Evolutionary conservation across 2,888 invertebrate species (phyloP), one percentile per base, ranked within the genome.

Genomic region (Gortyna flavago): DNA sequence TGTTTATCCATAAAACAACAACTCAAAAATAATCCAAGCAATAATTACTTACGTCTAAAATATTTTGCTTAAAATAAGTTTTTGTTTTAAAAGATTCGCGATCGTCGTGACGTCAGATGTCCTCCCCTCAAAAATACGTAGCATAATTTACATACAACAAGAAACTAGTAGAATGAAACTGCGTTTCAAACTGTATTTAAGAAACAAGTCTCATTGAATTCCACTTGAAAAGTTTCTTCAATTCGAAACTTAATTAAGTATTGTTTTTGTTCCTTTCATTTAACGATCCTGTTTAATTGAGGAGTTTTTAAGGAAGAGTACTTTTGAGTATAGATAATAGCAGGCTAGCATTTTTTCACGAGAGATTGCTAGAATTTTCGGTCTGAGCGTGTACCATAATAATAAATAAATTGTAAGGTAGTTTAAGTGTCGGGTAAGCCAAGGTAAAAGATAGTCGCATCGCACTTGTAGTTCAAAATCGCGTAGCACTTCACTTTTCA

Each of bases 261-360:
- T 92, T 93, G 93, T 93, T 95, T 92, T 93, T 95, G 93, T 93
- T 93, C 91, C 91, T 92, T 93, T 91, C 90, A 92, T 91, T 93
- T 90, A 91, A 92, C 93, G 93, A 93, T 93, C 88, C 85, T 84
- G 83, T 93, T 94, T 92, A 94, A 95, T 94, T 93, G 94, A 92
- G 90, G 93, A 93, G 91, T 94, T 93, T 93, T 91, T 90, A 92
- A 92, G 90, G 88, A 86, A 86, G 79, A 81, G 80, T 86, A 86
- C 81, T 18, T 59, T 25, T 38, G 71, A 54, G 84, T 85, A 85
- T 72, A 2, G 72, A 84, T 68, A 5, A 25, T 7, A 18, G 0
- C n/a, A 84, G 41, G 61, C 11, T 51, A 16, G 1, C 4, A 48
- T n/a, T 65, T 66, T 16, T 29, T n/a, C 16, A 18, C 41, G 18